Percentiles rank a stretch among this genome's conserved stretches.
These are phyloP conservation scores for Lates calcarifer DNA, from an alignment of 2,113 vertebrate genomes.

Conservation along the genomic window DNA sequence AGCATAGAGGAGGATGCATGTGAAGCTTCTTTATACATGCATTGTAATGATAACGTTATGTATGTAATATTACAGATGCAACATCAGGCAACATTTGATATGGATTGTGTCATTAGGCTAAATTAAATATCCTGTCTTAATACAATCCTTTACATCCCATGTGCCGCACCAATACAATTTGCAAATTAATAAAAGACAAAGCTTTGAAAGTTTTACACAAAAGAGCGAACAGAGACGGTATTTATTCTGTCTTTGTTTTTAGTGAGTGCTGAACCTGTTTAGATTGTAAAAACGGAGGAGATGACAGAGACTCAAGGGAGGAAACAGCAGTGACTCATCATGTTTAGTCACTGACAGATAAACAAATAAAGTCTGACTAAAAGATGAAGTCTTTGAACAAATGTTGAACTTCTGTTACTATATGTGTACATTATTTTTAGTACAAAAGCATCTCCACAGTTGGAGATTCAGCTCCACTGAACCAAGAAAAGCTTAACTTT, in stretches of 20 bases:
- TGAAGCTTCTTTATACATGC: slow-evolving; percentile 34
- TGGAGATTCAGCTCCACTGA: slow-evolving; percentile 33
- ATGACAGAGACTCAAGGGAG: neutral
- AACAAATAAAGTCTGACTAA: slow-evolving; percentile 26
- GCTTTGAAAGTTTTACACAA: neutral
- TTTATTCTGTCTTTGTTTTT: neutral
- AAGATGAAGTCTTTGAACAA: slow-evolving; percentile 26
- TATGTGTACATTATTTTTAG: slow-evolving; percentile 21
- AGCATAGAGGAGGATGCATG: slow-evolving; percentile 16
- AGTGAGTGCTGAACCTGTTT: slow-evolving; percentile 3
- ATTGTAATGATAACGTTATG: slow-evolving; percentile 20
- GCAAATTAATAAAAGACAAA: neutral
- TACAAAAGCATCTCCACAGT: neutral
- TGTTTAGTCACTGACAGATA: slow-evolving; percentile 21
- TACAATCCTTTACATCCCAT: neutral
- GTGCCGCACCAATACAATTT: neutral
- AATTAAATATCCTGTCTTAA: neutral
- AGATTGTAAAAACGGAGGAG: neutral
- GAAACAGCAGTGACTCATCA: slow-evolving; percentile 12
- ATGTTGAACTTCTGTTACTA: slow-evolving; percentile 15
- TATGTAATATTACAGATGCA: neutral
- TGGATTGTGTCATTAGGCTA: neutral
- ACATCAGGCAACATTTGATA: neutral
- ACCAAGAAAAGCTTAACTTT: slow-evolving; percentile 16
- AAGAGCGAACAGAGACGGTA: neutral